Evolutionary conservation across 2,888 invertebrate species (phyloP), one percentile per base, ranked within the genome.

Genomic region (Lasioglossum lativentre): DNA sequence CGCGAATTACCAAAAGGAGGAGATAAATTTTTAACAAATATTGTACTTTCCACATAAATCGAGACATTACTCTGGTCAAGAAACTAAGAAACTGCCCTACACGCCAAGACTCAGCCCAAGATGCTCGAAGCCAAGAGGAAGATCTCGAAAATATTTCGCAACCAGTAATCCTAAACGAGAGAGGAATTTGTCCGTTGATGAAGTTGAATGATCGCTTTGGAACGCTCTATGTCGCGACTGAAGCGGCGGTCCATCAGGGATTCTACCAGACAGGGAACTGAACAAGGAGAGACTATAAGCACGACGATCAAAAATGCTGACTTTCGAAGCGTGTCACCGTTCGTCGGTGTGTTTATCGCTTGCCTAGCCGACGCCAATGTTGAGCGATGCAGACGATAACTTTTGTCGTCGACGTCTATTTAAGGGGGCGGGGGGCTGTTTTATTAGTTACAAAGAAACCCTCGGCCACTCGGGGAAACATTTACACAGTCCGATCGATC

Each of bases 391-490:
- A 42, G 75, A 63, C 75, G 63, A 30, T 45, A n/a, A n/a, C n/a
- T n/a, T n/a, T n/a, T n/a, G n/a, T 66, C 56, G 45, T 79, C 70
- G 68, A 63, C 78, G 82, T 75, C 63, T 78, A 16, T 52, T 23
- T n/a, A n/a, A n/a, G n/a, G n/a, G n/a, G n/a, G n/a, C 8, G 59
- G 79, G 86, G 75, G 82, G 71, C 78, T 78, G 68, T 86, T 10
- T 83, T 73, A 83, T 83, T 88, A 88, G 86, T 88, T 88, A 88
- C 81, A 52, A 86, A 82, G 23, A 90, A 90, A 86, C 86, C 87
- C 90, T 87, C 85, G 87, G 89, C 86, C 88, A 90, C 88, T 87
- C 87, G 84, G 79, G 81, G 78, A 89, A 77, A 88, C 88, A 78
- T 82, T 88, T 73, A 86, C 82, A 82, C 78, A 79, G 74, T 78